Percentiles rank a stretch among this genome's conserved stretches.
These are phyloP conservation scores for Aldrovandia affinis DNA, from an alignment of 2,797 vertebrate genomes.

Conservation along the genomic window DNA sequence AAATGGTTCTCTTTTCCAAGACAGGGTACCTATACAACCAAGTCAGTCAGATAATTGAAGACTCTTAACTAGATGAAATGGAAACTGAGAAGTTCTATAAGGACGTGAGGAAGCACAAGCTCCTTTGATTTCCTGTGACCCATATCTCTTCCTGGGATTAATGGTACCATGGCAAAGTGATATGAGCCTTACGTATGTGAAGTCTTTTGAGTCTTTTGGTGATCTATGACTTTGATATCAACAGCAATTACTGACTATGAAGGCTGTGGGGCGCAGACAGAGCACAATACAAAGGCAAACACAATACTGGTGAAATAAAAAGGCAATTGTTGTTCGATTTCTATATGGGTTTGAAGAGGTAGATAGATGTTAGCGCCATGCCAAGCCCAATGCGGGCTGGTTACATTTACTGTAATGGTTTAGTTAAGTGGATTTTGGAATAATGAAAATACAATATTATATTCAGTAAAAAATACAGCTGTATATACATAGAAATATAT, in stretches of 20 bases:
- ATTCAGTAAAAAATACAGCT: background rate
- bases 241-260: constrained; percentile 28
- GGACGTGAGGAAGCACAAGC: constrained; percentile 24
- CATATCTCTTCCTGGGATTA: constrained; percentile 53
- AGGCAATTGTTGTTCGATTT: constrained; percentile 21
- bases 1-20: constrained; percentile 4
- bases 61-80: background rate
- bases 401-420: background rate
- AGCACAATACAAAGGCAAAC: constrained; percentile 64
- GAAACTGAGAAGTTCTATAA: constrained; percentile 51
- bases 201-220: constrained; percentile 71
- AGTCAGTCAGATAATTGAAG: background rate
- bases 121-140: constrained; percentile 59
- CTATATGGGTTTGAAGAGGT: constrained; percentile 13
- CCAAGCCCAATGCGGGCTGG: background rate
- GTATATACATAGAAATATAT: background rate
- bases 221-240: constrained; percentile 77
- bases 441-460: background rate
- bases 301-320: constrained; percentile 59
- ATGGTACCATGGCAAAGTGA: constrained; percentile 58
- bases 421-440: background rate
- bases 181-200: constrained; percentile 70
- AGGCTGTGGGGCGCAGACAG: constrained; percentile 33
- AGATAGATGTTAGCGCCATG: background rate
- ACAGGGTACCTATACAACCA: background rate